These are phyloP conservation scores for Oryzias sinensis DNA, from an alignment of 2,797 vertebrate genomes.

Conservation along the genomic window DNA sequence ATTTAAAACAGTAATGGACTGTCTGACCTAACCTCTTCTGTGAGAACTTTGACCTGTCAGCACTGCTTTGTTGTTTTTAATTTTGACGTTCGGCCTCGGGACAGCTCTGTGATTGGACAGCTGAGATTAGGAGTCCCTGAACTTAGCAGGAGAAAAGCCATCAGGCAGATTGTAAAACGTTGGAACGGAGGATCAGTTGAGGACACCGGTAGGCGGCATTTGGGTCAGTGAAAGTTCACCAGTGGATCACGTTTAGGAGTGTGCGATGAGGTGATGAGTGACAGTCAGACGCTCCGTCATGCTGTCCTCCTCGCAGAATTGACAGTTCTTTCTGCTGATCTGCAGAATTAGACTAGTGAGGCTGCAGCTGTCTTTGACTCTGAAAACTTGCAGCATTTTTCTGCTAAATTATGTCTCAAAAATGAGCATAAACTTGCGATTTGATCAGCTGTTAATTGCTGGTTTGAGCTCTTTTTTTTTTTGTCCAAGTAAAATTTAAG, in stretches of 20 bases:
- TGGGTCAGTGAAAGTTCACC: slow-evolving; percentile 23
- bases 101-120: background rate
- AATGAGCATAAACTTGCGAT: no score
- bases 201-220: background rate
- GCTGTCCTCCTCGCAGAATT: background rate
- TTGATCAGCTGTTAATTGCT: no score
- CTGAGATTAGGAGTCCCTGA: slow-evolving; percentile 1
- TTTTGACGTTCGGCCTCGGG: background rate
- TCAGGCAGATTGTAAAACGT: slow-evolving; percentile 11
- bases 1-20: background rate
- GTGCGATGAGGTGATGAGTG: background rate
- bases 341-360: slow-evolving; percentile 16
- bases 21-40: no score
- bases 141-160: background rate
- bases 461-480: no score
- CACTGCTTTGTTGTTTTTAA: background rate
- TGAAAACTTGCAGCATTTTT: no score
- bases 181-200: slow-evolving; percentile 13
- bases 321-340: no score
- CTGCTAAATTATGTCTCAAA: no score
- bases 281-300: slow-evolving; percentile 3
- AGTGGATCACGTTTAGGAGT: slow-evolving; percentile 16
- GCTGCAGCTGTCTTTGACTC: no score
- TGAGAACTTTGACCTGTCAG: background rate
- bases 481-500: no score